Evolutionary conservation across 2,888 invertebrate species (phyloP), one percentile per base, ranked within the genome.

Genomic region (Agapostemon virescens): DNA sequence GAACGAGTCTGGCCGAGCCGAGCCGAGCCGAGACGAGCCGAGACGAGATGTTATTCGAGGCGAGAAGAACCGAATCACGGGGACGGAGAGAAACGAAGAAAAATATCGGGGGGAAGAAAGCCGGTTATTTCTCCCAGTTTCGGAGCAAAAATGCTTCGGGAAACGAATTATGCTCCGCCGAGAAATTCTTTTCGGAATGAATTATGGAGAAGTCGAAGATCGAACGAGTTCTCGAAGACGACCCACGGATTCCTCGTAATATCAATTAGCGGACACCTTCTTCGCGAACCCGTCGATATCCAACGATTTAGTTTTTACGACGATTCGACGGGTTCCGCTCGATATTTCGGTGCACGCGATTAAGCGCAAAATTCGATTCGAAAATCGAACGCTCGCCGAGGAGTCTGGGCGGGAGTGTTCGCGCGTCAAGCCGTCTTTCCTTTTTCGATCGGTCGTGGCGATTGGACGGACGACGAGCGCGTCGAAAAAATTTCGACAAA

Each of bases 1-100:
- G 69, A 55, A 40, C 61, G 23, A 64, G 76, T 38, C 40, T 26
- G 11, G 40, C 45, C 61, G 23, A 64, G 76, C 45, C 40, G 40
- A 11, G 40, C 15, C 23, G 17, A 40, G 52, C 61, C 23, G 66
- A 11, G 26, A 23, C 23, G 26, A 1, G 23, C 30, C 20, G 58
- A 30, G 30, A 15, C 30, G 30, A 30, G 58, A 49, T 77, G 77
- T 79, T 79, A 84, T 75, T 77, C 64, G 67, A 77, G 52, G 58
- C 68, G 52, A 45, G 70, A 72, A 67, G 70, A 69, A 80, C 67
- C 78, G 74, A 84, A 84, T 81, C 79, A 58, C 66, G 72, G 74
- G 73, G 36, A 63, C 36, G 67, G 52, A 45, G 36, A 78, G 63
- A 69, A 68, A 36, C 71, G 58, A 40, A 49, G 40, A 68, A 84